These are phyloP conservation scores for Epinephelus fuscoguttatus DNA, from an alignment of 2,113 vertebrate genomes.

Conservation along the genomic window DNA sequence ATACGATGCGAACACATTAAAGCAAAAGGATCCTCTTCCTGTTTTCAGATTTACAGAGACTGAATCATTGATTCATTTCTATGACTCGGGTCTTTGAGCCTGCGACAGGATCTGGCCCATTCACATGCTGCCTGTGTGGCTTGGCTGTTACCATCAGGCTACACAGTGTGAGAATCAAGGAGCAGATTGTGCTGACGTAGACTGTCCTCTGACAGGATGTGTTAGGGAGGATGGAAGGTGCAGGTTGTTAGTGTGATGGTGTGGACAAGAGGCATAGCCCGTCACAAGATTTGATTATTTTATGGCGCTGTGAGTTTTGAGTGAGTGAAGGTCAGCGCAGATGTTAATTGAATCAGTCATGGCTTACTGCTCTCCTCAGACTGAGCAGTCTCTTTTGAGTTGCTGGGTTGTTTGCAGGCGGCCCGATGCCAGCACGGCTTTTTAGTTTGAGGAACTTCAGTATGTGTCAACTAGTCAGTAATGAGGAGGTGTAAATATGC, in stretches of 20 bases:
- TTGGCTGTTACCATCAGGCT: constrained; percentile 53
- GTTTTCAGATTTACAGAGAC: background rate
- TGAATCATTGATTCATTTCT: constrained; percentile 14
- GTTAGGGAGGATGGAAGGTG: constrained; percentile 48
- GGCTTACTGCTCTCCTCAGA: constrained; percentile 36
- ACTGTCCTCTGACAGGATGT: constrained; percentile 48
- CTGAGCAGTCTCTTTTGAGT: constrained; percentile 10
- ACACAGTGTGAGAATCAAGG: constrained; percentile 69
- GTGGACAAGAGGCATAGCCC: constrained; percentile 35
- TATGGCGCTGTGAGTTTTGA: constrained; percentile 46
- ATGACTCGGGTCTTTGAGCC: constrained; percentile 9
- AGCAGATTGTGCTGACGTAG: constrained; percentile 74
- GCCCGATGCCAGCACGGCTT: constrained; percentile 11
- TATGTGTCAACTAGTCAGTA: constrained; percentile 21
- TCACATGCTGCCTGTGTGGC: constrained; percentile 51
- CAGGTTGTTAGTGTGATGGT: constrained; percentile 52
- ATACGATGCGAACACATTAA: background rate
- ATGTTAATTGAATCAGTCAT: constrained; percentile 65
- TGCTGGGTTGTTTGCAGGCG: constrained; percentile 43
- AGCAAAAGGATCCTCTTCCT: background rate
- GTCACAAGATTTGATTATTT: constrained; percentile 54
- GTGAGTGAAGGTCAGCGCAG: constrained; percentile 61
- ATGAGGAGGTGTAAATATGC: constrained; percentile 24
- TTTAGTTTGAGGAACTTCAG: constrained; percentile 10
- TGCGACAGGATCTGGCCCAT: constrained; percentile 36